Evolutionary conservation across 2,888 invertebrate genomes (phyloP).

Genomic region (Sceliomorpha sp.): DNA sequence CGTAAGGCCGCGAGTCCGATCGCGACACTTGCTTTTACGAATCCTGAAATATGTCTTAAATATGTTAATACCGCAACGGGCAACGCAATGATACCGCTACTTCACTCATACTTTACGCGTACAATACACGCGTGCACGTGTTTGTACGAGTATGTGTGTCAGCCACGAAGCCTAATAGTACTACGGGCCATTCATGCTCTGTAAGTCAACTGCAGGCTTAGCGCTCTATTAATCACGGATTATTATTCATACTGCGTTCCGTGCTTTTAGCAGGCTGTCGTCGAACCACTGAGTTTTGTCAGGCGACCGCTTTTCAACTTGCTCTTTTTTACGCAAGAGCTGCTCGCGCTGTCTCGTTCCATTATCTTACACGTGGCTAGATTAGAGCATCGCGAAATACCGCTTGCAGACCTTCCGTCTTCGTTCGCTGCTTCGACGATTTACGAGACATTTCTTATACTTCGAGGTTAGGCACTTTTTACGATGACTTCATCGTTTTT

Average conservation of each 20-base stretch:
- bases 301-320: conserved; percentile 52
- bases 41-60: conserved; percentile 34
- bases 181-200: conserved; percentile 70
- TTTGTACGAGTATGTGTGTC: conserved; percentile 4
- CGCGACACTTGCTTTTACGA: conserved; percentile 23
- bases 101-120: conserved; percentile 23
- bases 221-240: conserved; percentile 76
- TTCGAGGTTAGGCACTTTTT: too few relatives aligned
- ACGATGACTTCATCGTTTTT: too few relatives aligned
- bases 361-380: conserved; percentile 52
- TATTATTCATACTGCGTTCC: conserved; percentile 71
- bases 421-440: too few relatives aligned
- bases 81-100: conserved; percentile 39
- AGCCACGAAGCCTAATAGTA: conserved; percentile 66
- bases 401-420: too few relatives aligned
- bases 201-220: conserved; percentile 71
- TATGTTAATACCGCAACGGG: conserved; percentile 36
- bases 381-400: conserved; percentile 15
- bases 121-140: conserved; percentile 6
- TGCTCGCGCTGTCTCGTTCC: conserved; percentile 29
- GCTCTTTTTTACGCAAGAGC: conserved; percentile 39
- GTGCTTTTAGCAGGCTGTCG: conserved; percentile 58
- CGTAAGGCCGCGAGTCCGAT: too few relatives aligned
- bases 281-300: conserved; percentile 63
- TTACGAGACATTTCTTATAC: too few relatives aligned